Base-by-base conservation (phyloP, 1,140 invertebrate genomes). In the Zaprionus inermis region DNA sequence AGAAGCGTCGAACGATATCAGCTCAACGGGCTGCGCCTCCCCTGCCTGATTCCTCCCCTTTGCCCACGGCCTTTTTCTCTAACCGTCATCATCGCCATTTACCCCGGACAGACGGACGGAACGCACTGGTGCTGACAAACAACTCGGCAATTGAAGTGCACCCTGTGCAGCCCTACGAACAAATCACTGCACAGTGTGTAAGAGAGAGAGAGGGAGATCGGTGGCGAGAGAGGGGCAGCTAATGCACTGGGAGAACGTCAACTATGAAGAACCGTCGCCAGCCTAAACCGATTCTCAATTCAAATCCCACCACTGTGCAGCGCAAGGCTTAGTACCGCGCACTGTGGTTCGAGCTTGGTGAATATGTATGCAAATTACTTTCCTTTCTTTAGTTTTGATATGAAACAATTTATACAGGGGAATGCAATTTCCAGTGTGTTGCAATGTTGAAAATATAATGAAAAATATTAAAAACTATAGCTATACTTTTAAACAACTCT, bases 1-100 rank as follows among this genome's bases (percentile, higher is more conserved):
- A 88, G 84, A 88, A 88, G 80, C 84, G 89, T 84, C 80, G 74
- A 89, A 81, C 78, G 84, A 76, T 89, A 89, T 81, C 80, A 75
- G 56, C 66, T 66, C 44, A 60, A 60, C 52, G 44, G 36, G 46
- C 64, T 46, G 51, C 67, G 38, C 38, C 14, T 65, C 34, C 36
- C 30, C 16, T 14, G 12, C 36, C 38, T 44, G 14, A 9, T 24
- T 20, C 9, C 28, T 5, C 5, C 10, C 11, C 30, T 34, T 11
- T 24, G 22, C 34, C 32, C 9, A 3, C 9, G 1, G 32, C 34
- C 49, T 34, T 24, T 51, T 46, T 22, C 59, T 51, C 32, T 30
- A 12, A 12, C 34, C 16, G 34, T 52, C 61, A n/a, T 12, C 28
- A 16, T 34, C 44, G 22, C 58, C n/a, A 5, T 54, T 36, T 24